Conservation (phyloP, 2,113 vertebrate genomes). For the Leucosticte australis region DNA sequence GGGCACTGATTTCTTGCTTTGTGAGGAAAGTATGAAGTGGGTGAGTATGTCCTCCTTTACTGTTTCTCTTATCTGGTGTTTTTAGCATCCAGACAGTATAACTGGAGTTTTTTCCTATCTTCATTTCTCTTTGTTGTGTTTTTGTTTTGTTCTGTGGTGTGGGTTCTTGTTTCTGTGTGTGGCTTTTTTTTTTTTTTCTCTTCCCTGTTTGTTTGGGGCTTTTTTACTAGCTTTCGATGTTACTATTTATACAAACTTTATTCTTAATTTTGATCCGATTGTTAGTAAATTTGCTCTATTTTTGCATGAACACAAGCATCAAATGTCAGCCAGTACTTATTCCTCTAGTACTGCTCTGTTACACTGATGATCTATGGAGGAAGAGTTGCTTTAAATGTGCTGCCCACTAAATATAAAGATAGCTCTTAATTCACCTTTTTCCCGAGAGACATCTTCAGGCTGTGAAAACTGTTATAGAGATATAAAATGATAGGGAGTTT, state of each 20-base stretch:
- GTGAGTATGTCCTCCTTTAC: neutral
- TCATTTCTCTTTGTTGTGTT: neutral
- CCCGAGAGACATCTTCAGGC: neutral
- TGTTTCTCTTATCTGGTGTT: neutral
- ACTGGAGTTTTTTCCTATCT: neutral
- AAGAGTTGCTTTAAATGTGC: neutral
- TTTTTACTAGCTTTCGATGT: neutral
- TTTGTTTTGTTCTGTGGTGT: neutral
- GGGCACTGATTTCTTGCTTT: neutral
- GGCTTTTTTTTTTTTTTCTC: neutral
- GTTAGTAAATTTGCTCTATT: neutral
- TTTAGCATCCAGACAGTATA: neutral
- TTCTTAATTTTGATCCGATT: neutral
- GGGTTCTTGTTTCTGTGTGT: neutral
- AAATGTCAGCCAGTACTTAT: neutral
- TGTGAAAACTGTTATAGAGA: neutral
- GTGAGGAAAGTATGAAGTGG: neutral
- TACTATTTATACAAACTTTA: neutral
- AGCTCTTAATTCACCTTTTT: neutral
- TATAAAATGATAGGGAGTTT: neutral
- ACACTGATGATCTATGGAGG: neutral
- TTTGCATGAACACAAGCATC: neutral
- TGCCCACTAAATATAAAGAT: neutral
- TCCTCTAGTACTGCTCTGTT: neutral
- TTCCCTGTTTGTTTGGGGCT: rapidly evolving